phyloP scores from a whole-genome alignment of 2,797 vertebrate genomes.

The Acanthurus lineatus region DNA sequence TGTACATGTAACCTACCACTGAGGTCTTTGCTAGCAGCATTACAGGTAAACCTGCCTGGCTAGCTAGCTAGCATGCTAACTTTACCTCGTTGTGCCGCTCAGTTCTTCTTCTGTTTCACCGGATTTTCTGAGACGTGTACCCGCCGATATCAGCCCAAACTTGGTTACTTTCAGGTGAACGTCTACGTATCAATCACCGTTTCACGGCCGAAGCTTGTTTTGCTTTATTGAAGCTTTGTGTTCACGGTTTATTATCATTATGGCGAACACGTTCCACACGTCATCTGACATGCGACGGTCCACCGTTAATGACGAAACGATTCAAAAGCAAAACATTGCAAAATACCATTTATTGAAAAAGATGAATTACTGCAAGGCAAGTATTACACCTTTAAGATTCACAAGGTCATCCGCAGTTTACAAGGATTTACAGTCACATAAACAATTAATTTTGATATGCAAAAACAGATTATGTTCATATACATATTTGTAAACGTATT shows the following conservation, averaged over 20 bases:
- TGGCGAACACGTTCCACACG: conserved; percentile 85
- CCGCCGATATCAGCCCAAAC: conserved; percentile 14
- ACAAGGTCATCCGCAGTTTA: neutral
- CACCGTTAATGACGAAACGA: conserved; percentile 74
- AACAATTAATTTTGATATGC: neutral
- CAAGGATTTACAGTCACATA: neutral
- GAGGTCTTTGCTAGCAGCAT: conserved; percentile 43
- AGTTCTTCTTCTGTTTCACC: conserved; percentile 57
- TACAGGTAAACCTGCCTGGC: conserved; percentile 57
- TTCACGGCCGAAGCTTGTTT: conserved; percentile 43
- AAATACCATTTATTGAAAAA: conserved; percentile 39
- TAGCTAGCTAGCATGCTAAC: conserved; percentile 74
- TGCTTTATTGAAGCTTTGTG: conserved; percentile 74
- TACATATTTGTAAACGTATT: neutral
- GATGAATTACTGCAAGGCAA: neutral
- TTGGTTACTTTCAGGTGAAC: neutral
- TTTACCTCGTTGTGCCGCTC: conserved; percentile 80
- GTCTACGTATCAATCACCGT: neutral
- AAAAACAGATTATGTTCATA: neutral
- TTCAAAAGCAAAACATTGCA: conserved; percentile 51
- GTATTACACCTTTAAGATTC: neutral
- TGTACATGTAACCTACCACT: conserved; percentile 13
- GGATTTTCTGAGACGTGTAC: conserved; percentile 16
- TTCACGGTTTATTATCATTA: conserved; percentile 87
- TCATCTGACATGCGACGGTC: conserved; percentile 79